Evolutionary conservation across 1,140 invertebrate species (phyloP).

Genomic region (Magallana gigas): DNA sequence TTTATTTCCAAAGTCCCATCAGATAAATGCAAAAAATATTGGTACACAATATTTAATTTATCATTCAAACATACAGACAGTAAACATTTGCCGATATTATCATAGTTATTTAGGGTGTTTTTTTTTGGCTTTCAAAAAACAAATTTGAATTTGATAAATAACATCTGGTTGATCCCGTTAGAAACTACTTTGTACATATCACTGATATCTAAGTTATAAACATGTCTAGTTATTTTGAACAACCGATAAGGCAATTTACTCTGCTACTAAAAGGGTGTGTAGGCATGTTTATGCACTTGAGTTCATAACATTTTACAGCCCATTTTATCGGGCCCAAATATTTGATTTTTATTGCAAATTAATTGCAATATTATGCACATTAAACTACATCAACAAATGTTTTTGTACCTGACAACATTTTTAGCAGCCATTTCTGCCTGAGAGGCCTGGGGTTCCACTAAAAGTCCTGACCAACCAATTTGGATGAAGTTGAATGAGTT

Average conservation of each 20-base stretch:
- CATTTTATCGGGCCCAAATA: neutral
- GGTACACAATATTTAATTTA: too few relatives aligned
- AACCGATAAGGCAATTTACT: neutral
- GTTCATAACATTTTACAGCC: neutral
- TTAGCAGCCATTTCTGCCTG: slow-evolving; percentile 64
- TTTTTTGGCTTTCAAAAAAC: too few relatives aligned
- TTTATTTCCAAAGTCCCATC: too few relatives aligned
- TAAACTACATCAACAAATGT: neutral
- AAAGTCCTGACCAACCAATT: slow-evolving; percentile 71
- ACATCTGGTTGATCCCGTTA: neutral
- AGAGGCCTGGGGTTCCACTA: slow-evolving; percentile 69
- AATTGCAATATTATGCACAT: too few relatives aligned
- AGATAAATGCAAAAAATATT: too few relatives aligned
- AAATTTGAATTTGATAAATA: too few relatives aligned
- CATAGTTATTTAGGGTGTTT: too few relatives aligned
- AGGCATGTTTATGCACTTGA: neutral
- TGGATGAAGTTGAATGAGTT: slow-evolving; percentile 77
- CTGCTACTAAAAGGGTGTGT: neutral
- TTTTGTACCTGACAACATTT: slow-evolving; percentile 63
- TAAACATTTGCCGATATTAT: too few relatives aligned
- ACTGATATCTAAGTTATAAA: neutral
- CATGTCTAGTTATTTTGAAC: neutral
- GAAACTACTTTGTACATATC: neutral
- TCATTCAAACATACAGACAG: too few relatives aligned
- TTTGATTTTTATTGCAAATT: too few relatives aligned